Conservation (phyloP, 35 echinoderm and acorn worm species). For the Holothuria glaberrima region DNA sequence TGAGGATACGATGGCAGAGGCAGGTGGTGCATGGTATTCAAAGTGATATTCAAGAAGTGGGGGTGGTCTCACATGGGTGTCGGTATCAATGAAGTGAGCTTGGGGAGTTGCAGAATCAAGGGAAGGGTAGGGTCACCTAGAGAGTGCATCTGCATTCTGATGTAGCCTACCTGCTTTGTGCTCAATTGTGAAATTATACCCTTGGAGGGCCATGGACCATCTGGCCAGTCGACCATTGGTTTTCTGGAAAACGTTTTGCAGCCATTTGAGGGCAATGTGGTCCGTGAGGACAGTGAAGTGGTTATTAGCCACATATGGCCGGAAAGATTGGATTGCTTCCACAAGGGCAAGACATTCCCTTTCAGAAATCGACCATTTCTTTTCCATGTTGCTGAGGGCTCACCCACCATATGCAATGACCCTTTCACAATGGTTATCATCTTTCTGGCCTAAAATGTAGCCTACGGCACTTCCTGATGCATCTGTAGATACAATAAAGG, state of each 20-base stretch:
- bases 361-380: slow-evolving; percentile 16
- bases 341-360: not conserved
- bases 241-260: slow-evolving; percentile 2
- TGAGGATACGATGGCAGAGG: no score
- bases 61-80: not conserved
- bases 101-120: not conserved
- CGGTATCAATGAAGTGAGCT: not conserved
- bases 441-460: slow-evolving; percentile 51
- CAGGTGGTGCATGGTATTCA: no score
- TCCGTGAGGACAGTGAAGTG: not conserved
- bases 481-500: slow-evolving; percentile 60
- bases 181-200: slow-evolving; percentile 31
- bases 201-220: slow-evolving; percentile 47
- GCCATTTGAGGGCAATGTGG: slow-evolving; percentile 42
- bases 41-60: not conserved
- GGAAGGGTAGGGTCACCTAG: not conserved
- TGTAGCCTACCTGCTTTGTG: slow-evolving; percentile 27
- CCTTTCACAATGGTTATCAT: slow-evolving; percentile 23
- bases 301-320: not conserved
- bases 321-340: not conserved
- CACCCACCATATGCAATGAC: slow-evolving; percentile 50
- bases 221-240: slow-evolving; percentile 33
- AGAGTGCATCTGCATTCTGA: slow-evolving; percentile 24
- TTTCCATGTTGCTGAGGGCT: not conserved
- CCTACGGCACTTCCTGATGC: slow-evolving; percentile 51